Conservation (phyloP, 2,113 vertebrate genomes). For the Barbus barbus region DNA sequence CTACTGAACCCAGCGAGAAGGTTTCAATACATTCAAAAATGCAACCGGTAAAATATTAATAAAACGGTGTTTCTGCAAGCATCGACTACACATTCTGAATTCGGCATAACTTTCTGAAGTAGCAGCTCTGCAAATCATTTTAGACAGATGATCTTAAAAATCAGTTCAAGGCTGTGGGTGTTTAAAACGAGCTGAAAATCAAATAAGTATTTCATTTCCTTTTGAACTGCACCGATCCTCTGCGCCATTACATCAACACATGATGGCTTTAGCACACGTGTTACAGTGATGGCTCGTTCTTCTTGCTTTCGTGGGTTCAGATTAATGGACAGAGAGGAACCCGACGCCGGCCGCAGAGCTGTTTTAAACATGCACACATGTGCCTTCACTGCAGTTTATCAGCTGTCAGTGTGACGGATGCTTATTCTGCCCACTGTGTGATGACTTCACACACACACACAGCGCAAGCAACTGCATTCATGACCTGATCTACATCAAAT, state of each 20-base stretch:
- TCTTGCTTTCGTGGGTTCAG: conserved; percentile 71
- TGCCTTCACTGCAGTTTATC: conserved; percentile 46
- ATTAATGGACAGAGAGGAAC: conserved; percentile 71
- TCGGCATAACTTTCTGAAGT: not conserved
- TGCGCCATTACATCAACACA: conserved; percentile 73
- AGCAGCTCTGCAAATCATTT: conserved; percentile 17
- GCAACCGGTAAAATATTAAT: conserved; percentile 69
- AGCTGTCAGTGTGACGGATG: not conserved
- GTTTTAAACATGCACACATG: conserved; percentile 55
- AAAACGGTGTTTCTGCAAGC: no score
- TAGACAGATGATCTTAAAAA: conserved; percentile 64
- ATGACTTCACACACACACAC: conserved; percentile 10
- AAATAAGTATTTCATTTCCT: conserved; percentile 80
- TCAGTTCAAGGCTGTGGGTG: not conserved
- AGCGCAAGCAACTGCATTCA: no score
- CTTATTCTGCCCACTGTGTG: not conserved
- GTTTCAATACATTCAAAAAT: no score
- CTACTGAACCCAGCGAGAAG: not conserved
- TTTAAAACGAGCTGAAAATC: not conserved
- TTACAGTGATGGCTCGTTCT: conserved; percentile 60
- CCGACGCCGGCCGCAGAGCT: conserved; percentile 47
- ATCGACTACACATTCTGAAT: no score
- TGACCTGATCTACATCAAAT: not conserved
- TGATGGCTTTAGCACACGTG: conserved; percentile 76
- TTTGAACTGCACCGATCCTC: conserved; percentile 70